These are phyloP conservation scores for Hemistola chrysoprasaria DNA, from an alignment of 2,888 invertebrate genomes.

Conservation along the genomic window DNA sequence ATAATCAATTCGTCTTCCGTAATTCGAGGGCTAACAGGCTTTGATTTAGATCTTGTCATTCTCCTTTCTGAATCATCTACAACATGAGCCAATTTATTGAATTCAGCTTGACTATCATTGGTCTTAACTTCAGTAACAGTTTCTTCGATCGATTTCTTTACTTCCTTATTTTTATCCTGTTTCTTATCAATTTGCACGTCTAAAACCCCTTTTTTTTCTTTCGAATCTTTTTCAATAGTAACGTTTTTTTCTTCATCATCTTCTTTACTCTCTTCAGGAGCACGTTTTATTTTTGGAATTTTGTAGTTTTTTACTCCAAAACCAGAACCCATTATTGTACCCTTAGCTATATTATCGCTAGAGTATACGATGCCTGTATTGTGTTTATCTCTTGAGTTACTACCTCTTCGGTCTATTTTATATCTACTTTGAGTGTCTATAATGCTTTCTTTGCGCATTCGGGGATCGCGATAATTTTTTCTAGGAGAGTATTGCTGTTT, in stretches of 20 bases:
- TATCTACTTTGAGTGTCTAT: constrained; percentile 34
- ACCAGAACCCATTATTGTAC: constrained; percentile 59
- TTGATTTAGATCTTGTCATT: constrained; percentile 47
- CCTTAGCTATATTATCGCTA: constrained; percentile 67
- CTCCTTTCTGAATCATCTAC: constrained; percentile 33
- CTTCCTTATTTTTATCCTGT: constrained; percentile 10
- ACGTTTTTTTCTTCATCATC: constrained; percentile 17
- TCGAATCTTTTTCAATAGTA: background rate
- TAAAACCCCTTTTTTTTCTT: constrained; percentile 8
- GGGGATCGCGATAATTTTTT: constrained; percentile 60
- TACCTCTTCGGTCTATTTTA: constrained; percentile 30
- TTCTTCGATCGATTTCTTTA: constrained; percentile 12
- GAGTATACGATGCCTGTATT: constrained; percentile 65
- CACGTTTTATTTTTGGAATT: constrained; percentile 73
- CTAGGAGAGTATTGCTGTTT: constrained; percentile 46
- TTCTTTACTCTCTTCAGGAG: constrained; percentile 26
- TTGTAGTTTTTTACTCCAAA: constrained; percentile 75
- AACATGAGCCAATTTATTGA: constrained; percentile 17
- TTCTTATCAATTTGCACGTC: constrained; percentile 22
- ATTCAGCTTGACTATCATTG: constrained; percentile 15
- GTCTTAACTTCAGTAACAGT: constrained; percentile 12
- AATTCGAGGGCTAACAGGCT: constrained; percentile 14
- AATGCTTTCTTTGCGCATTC: constrained; percentile 45
- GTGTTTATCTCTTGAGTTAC: constrained; percentile 25
- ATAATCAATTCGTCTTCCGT: constrained; percentile 14